Conservation (phyloP, 2,888 invertebrate species). For the Nasonovia ribisnigri region DNA sequence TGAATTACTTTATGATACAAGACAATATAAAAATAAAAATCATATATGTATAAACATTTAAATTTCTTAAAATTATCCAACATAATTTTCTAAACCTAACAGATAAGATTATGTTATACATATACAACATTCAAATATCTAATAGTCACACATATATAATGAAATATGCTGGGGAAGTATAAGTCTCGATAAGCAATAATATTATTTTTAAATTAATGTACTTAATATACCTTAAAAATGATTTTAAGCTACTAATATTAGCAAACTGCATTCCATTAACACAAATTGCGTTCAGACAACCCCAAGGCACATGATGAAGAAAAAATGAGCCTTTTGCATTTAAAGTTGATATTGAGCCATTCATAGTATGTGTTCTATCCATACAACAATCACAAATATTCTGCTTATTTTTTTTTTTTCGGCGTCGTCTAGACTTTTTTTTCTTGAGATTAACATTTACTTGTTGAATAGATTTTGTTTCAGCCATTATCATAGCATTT, state of each 20-base stretch:
- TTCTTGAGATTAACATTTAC: conserved; percentile 54
- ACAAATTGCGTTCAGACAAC: conserved; percentile 40
- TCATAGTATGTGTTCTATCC: neutral
- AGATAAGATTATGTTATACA: neutral
- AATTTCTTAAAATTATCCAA: neutral
- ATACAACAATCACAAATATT: conserved; percentile 48
- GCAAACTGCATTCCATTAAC: conserved; percentile 61
- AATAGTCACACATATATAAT: neutral
- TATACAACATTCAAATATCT: neutral
- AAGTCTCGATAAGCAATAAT: neutral
- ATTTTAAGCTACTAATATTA: conserved; percentile 56
- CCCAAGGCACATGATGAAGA: conserved; percentile 35
- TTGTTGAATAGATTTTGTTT: conserved; percentile 57
- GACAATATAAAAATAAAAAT: neutral
- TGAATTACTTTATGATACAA: neutral
- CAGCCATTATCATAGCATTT: conserved; percentile 44
- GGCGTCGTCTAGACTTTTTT: conserved; percentile 43
- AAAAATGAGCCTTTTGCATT: conserved; percentile 31
- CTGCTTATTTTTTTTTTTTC: conserved; percentile 53
- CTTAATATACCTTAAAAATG: conserved; percentile 51
- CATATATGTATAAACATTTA: neutral
- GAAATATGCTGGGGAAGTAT: neutral
- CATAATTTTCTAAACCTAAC: neutral
- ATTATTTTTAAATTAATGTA: neutral
- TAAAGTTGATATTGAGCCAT: neutral